phyloP scores from a whole-genome alignment of 2,888 invertebrate genomes.

The Phragmatobia fuliginosa region DNA sequence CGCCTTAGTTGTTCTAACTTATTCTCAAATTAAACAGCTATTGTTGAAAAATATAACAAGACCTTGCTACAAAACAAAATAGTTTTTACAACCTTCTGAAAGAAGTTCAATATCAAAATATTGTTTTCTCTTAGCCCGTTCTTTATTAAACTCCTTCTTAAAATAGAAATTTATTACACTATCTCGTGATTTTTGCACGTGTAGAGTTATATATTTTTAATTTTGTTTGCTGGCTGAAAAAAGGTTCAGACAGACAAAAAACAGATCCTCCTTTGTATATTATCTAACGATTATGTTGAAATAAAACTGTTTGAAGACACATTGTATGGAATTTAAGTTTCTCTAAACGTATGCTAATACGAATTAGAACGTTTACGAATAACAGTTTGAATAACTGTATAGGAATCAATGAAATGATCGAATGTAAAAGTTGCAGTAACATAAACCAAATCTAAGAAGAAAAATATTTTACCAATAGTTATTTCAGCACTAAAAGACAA shows the following conservation, averaged over 20 bases:
- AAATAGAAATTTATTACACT: neutral
- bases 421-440: neutral
- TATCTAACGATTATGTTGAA: neutral
- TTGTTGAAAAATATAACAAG: neutral
- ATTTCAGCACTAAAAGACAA: too few species aligned
- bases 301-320: conserved; percentile 6
- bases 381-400: neutral
- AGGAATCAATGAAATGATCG: neutral
- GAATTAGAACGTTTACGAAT: neutral
- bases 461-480: too few species aligned
- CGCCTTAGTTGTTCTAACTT: neutral
- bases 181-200: conserved; percentile 3
- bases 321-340: neutral
- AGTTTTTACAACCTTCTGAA: neutral
- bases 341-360: neutral
- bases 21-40: neutral
- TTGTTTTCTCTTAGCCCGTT: neutral
- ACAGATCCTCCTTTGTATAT: conserved; percentile 7
- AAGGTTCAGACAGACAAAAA: neutral
- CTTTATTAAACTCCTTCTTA: neutral
- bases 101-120: conserved; percentile 6
- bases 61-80: neutral
- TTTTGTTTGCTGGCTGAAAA: neutral
- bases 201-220: neutral
- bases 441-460: too few species aligned